Evolutionary conservation across 2,888 invertebrate species (phyloP).

Genomic region (Erebia ligea): DNA sequence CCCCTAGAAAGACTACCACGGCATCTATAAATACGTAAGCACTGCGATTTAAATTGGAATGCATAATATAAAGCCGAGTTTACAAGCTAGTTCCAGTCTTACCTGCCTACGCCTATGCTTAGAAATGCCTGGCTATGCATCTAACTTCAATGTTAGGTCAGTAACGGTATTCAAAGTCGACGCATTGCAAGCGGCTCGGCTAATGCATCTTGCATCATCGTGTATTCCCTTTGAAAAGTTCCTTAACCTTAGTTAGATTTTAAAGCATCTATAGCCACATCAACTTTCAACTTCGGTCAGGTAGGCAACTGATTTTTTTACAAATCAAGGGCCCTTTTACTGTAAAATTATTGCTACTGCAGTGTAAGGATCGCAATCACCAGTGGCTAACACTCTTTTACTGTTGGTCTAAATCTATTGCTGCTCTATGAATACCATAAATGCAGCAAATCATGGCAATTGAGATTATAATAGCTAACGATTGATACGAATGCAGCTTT

Average conservation of each 20-base stretch:
- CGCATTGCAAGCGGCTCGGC: constrained; percentile 47
- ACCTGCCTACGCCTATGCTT: background rate
- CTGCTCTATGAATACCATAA: too few species aligned
- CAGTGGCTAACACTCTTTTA: too few species aligned
- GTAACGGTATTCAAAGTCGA: constrained; percentile 67
- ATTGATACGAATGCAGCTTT: too few species aligned
- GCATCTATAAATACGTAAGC: constrained; percentile 15
- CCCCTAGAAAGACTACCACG: background rate
- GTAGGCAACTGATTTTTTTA: too few species aligned
- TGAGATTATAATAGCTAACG: too few species aligned
- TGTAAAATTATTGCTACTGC: too few species aligned
- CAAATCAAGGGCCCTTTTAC: too few species aligned
- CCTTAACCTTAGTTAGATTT: constrained; percentile 55
- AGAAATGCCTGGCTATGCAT: constrained; percentile 41
- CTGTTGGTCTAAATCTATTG: too few species aligned
- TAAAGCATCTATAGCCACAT: constrained; percentile 10
- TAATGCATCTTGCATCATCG: constrained; percentile 65
- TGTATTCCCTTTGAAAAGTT: constrained; percentile 43
- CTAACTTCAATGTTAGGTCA: constrained; percentile 59
- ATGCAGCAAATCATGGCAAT: too few species aligned
- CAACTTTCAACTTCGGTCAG: constrained; percentile 27
- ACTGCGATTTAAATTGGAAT: constrained; percentile 38
- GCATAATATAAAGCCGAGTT: constrained; percentile 24
- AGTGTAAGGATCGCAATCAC: too few species aligned
- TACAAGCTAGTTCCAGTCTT: constrained; percentile 34